A percentile compares a stretch with the other conserved stretches of the same genome.
phyloP scores from a whole-genome alignment of 2,113 vertebrate species.

The Gopherus evgoodei region DNA sequence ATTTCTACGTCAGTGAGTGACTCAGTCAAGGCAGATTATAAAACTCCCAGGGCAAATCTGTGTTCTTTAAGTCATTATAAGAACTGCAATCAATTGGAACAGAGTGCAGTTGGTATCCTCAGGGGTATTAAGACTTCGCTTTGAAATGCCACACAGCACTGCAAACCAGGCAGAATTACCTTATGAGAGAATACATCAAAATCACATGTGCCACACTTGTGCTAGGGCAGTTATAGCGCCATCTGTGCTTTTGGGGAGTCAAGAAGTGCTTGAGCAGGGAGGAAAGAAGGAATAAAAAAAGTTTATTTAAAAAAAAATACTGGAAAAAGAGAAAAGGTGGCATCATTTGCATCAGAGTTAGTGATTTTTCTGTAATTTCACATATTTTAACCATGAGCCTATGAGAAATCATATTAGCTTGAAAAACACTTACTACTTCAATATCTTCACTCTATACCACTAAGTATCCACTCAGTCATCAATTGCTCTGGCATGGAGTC shows the following conservation, averaged over 20 bases:
- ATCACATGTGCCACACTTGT: conserved; percentile 53
- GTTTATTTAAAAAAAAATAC: conserved; percentile 16
- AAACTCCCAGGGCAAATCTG: background rate
- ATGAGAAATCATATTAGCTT: background rate
- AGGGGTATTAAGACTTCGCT: background rate
- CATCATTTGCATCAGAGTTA: background rate
- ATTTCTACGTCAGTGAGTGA: background rate
- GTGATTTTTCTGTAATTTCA: background rate
- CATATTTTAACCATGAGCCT: background rate
- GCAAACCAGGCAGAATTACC: conserved; percentile 83
- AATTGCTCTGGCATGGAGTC: background rate
- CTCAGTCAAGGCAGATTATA: background rate
- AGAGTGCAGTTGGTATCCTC: background rate
- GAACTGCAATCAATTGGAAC: background rate
- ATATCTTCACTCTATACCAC: background rate
- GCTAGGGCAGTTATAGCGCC: conserved; percentile 56
- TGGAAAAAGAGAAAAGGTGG: conserved; percentile 10
- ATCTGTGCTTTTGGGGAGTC: conserved; percentile 57
- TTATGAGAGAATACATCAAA: conserved; percentile 69
- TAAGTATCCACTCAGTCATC: background rate
- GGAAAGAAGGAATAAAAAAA: conserved; percentile 68
- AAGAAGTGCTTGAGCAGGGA: conserved; percentile 58
- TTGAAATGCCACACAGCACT: conserved; percentile 70
- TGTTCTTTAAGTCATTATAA: background rate
- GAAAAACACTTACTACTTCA: background rate